phyloP scores from a whole-genome alignment of 2,113 vertebrate genomes.

The Clarias macrocephalus region DNA sequence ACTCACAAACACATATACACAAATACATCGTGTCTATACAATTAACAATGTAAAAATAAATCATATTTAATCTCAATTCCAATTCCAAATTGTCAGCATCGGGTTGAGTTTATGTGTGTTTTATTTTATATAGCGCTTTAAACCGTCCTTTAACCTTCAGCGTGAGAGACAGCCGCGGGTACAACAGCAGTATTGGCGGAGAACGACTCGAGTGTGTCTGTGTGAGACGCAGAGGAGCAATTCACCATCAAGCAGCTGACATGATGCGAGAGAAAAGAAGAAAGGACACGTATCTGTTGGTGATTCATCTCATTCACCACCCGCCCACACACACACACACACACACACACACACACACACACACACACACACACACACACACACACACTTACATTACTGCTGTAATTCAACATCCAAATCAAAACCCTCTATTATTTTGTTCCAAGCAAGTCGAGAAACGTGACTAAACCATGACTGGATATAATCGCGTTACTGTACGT shows the following conservation, averaged over 20 bases:
- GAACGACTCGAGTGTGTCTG: background rate
- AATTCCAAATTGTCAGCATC: background rate
- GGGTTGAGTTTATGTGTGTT: background rate
- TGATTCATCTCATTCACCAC: slow-evolving; percentile 33
- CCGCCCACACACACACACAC: background rate
- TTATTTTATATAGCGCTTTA: background rate
- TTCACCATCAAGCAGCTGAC: background rate
- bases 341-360: background rate
- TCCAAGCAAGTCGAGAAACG: background rate
- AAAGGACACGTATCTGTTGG: background rate
- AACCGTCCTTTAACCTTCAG: background rate
- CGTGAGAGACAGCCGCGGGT: background rate
- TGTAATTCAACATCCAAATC: background rate
- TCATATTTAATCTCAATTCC: background rate
- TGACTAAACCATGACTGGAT: slow-evolving; percentile 19
- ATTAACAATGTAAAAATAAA: background rate
- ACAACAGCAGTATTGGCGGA: background rate
- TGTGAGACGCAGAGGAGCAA: background rate
- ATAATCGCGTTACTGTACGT: background rate
- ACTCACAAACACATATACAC: background rate
- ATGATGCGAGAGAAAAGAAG: slow-evolving; percentile 11
- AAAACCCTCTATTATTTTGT: slow-evolving; percentile 39
- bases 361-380: slow-evolving; percentile 4
- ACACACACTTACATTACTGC: background rate
- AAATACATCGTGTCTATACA: background rate